Base-by-base conservation (phyloP, 2,888 invertebrate species). In the Caenorhabditis becei region DNA sequence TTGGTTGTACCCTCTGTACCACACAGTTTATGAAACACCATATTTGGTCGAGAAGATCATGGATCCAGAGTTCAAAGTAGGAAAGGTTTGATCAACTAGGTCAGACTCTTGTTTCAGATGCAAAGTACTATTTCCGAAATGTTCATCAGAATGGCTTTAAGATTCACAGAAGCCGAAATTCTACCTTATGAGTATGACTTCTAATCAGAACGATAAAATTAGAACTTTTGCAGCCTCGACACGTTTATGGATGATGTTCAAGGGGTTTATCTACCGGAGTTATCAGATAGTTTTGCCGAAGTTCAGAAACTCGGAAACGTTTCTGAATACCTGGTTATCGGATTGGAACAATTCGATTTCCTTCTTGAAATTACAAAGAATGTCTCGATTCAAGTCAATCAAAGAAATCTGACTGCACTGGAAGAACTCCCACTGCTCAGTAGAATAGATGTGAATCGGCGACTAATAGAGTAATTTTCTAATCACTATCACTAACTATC, bases 91-190 rank as follows among this genome's bases (percentile, higher is more conserved):
- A 32, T 4, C 32, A 32, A 32, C 32, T 10, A 32, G 4, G 14
- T 23, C 5, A 23, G 32, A 7, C 10, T 32, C 32, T 3, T 18
- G 28, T 70, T 79, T 70, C 69, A 87, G 85, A 84, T 92, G 67
- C 92, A 92, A 75, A 65, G 77, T 47, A 89, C 91, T 2, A 82
- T 91, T 16, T 89, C 88, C 10, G 89, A 91, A 78, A 86, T 91
- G 37, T 90, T 92, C 91, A 89, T 89, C 3, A 91, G 92, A 71
- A 74, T 92, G 66, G 91, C 91, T 0, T 71, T 91, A 1, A 85
- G 87, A 72, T 87, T 92, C 37, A 87, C 92, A 0, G 93, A 92
- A 11, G 71, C 63, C 32, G 59, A 70, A 35, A 71, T 79, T 51
- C 32, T 70, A 2, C 72, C 66, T 20, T 72, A 71, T 37, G 47